Evolutionary conservation across 2,113 vertebrate genomes (phyloP).

Genomic region (Microtus ochrogaster): DNA sequence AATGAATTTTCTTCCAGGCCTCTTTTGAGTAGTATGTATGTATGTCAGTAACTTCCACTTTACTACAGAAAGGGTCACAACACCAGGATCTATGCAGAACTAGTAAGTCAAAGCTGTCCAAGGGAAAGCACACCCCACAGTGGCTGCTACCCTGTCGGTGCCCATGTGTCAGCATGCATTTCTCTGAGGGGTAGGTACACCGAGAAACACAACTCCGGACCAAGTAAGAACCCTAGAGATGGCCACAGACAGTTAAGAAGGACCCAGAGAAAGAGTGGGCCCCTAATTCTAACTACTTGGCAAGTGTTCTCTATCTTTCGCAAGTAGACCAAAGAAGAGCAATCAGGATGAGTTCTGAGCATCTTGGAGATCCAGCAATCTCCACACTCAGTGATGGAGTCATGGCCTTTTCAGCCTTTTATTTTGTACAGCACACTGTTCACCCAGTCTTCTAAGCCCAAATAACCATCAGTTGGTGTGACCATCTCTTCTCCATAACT

Average conservation of each 20-base stretch:
- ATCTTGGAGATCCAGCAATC: not conserved
- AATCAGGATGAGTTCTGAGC: not conserved
- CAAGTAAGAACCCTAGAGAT: not conserved
- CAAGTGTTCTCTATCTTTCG: not conserved
- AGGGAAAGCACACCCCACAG: not conserved
- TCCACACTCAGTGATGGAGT: not conserved
- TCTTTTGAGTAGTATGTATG: not conserved
- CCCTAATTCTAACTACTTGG: not conserved
- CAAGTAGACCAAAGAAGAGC: not conserved
- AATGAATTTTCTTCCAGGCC: slow-evolving; percentile 40
- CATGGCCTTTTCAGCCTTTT: not conserved
- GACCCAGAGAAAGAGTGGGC: not conserved
- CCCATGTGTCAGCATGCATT: not conserved
- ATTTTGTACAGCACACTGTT: not conserved
- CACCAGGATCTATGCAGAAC: not conserved
- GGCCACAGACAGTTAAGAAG: not conserved
- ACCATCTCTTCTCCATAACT: not conserved
- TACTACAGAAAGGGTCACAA: slow-evolving; percentile 1
- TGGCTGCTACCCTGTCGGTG: not conserved
- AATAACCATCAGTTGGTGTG: not conserved
- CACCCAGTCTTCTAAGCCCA: not conserved
- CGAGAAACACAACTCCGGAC: not conserved
- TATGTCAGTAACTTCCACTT: not conserved
- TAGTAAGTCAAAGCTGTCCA: not conserved
- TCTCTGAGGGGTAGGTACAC: not conserved